Base-by-base conservation (phyloP, 2,797 vertebrate genomes). In the Macroramphosus scolopax region DNA sequence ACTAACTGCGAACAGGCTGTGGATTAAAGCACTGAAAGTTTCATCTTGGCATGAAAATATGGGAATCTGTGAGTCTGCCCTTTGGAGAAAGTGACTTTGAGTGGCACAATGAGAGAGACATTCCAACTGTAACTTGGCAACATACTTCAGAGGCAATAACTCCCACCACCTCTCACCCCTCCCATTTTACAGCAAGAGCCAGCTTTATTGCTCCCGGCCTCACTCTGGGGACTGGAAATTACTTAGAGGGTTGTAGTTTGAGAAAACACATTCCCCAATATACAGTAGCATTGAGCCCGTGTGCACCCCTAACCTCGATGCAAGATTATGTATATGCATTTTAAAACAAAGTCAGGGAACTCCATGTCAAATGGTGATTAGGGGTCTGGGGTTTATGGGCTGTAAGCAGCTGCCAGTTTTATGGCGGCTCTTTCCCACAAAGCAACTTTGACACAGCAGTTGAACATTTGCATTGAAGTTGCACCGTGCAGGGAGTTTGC, bases 191-290 rank as follows among this genome's bases (percentile, higher is more conserved):
- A 91, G 92, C 89, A 82, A 87, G 89, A 92, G 91, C 90, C 88
- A 92, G 54, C 63, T 89, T 87, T 88, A 89, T 93, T 92, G 92
- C 92, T 90, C 89, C 88, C 87, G 90, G 92, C 91, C 90, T 87
- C 87, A 83, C 54, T 80, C 89, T 88, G 86, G 88, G 87, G 90
- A 88, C 58, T 50, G 50, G 61, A 48, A 72, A 61, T 76, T 51
- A 72, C 64, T 50, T 57, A 78, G 46, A 33, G 17, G 47, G 59
- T 49, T 63, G 42, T 8, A 80, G 67, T 69, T 61, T 67, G 59
- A 57, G 53, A 35, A 33, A 65, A 59, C 57, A 46, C 60, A 63
- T 59, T 30, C 37, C 34, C 53, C 5, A 5, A 10, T 59, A 16
- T 59, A 72, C 68, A 77, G 64, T 80, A 68, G 71, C 62, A 63